Evolutionary conservation across 2,113 vertebrate species (phyloP).

Genomic region (Chaetops frenatus): DNA sequence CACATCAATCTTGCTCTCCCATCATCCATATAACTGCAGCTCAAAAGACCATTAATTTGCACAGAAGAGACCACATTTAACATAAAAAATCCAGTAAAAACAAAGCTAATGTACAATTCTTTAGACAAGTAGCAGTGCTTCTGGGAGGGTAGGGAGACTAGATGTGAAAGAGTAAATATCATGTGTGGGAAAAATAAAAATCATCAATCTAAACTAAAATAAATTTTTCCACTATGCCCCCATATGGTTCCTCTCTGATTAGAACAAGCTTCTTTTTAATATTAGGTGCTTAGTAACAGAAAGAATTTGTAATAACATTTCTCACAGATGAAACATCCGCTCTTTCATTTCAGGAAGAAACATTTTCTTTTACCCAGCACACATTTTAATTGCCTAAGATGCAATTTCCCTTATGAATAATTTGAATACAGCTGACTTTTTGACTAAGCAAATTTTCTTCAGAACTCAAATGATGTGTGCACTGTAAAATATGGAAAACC

Average conservation of each 20-base stretch:
- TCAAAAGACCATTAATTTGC: neutral
- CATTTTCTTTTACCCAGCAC: constrained; percentile 37
- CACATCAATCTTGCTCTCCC: neutral
- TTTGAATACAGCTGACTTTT: constrained; percentile 61
- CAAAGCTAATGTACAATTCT: neutral
- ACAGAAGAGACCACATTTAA: neutral
- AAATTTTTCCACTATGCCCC: neutral
- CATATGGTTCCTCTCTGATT: neutral
- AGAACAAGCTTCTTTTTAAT: neutral
- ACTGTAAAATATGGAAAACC: constrained; percentile 58
- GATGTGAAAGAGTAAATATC: neutral
- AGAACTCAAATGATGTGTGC: constrained; percentile 58
- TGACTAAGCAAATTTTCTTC: constrained; percentile 60
- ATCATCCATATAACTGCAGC: neutral
- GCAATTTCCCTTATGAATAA: constrained; percentile 68
- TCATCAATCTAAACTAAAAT: neutral
- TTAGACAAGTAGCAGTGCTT: neutral
- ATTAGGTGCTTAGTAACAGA: neutral
- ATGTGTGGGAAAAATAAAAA: fast-evolving
- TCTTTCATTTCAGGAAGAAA: constrained; percentile 32
- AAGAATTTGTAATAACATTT: neutral
- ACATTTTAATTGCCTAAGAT: constrained; percentile 55
- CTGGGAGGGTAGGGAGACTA: neutral
- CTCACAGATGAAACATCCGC: neutral
- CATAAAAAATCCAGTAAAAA: neutral